Evolutionary conservation across 2,113 vertebrate species (phyloP).

Genomic region (Pseudonaja textilis): DNA sequence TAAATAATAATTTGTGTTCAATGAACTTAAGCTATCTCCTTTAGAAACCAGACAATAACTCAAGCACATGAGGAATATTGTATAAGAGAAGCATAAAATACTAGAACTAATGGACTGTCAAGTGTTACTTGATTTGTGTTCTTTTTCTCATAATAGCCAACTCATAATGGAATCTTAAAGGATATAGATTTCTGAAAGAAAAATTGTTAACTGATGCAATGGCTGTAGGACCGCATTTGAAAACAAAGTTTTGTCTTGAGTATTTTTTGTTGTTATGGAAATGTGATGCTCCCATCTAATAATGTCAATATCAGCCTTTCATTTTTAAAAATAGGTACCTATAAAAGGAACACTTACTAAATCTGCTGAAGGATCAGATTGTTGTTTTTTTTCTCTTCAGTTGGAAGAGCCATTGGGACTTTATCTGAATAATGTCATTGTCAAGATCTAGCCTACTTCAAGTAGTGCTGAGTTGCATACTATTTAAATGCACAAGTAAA

Average conservation of each 20-base stretch:
- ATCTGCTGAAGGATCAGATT: background rate
- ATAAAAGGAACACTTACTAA: background rate
- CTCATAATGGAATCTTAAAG: background rate
- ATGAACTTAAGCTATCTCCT: slow-evolving; percentile 5
- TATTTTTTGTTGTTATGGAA: background rate
- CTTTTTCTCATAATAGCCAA: background rate
- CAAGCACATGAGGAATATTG: slow-evolving; percentile 4
- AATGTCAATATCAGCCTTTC: background rate
- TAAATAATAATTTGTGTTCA: slow-evolving; percentile 28
- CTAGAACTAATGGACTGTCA: background rate
- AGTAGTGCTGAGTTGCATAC: background rate
- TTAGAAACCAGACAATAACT: slow-evolving; percentile 14
- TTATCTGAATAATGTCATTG: background rate
- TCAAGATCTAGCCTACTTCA: background rate
- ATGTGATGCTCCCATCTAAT: background rate
- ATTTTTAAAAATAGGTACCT: background rate
- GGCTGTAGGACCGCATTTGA: background rate
- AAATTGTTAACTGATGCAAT: background rate
- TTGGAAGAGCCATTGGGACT: background rate
- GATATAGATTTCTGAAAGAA: background rate
- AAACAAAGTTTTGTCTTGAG: background rate
- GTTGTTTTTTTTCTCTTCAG: background rate
- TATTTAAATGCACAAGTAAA: background rate
- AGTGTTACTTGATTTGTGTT: background rate
- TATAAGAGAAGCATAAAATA: background rate